Evolutionary conservation across 2,797 vertebrate species (phyloP).

Genomic region (Catharus ustulatus): DNA sequence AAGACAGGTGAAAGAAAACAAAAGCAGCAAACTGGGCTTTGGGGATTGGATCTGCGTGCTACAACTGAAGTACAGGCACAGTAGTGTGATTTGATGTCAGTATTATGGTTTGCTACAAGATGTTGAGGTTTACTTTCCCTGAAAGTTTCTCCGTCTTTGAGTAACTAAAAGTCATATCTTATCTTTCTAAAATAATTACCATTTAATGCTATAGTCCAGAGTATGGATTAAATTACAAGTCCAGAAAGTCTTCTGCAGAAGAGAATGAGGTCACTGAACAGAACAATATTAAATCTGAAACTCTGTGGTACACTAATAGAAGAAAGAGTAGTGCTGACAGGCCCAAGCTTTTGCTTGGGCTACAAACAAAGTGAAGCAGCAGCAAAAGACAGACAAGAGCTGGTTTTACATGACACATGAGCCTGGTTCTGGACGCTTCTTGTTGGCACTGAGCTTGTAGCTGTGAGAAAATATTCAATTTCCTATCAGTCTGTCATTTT

Average conservation of each 20-base stretch:
- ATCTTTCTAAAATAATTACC: neutral
- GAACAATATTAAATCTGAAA: neutral
- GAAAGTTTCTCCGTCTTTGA: neutral
- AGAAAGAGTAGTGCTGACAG: neutral
- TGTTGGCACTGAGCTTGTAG: neutral
- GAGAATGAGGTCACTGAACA: neutral
- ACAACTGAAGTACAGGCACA: neutral
- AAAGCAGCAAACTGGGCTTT: neutral
- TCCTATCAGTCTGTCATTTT: neutral
- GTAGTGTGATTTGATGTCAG: neutral
- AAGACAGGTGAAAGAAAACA: neutral
- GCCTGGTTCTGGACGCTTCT: neutral
- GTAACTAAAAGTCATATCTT: neutral
- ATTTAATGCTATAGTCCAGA: neutral
- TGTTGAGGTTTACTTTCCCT: neutral
- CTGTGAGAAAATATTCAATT: neutral
- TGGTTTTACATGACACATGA: neutral
- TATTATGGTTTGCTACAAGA: neutral
- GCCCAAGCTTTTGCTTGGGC: neutral
- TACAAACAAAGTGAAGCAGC: neutral
- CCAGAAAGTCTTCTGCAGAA: neutral
- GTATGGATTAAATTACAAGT: neutral
- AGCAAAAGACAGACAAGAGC: neutral
- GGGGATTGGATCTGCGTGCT: accelerated
- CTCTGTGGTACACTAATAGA: neutral